A percentile compares a stretch with the other conserved stretches of the same genome.
These are phyloP conservation scores for Athene noctua DNA, from an alignment of 2,113 vertebrate genomes.

Conservation along the genomic window DNA sequence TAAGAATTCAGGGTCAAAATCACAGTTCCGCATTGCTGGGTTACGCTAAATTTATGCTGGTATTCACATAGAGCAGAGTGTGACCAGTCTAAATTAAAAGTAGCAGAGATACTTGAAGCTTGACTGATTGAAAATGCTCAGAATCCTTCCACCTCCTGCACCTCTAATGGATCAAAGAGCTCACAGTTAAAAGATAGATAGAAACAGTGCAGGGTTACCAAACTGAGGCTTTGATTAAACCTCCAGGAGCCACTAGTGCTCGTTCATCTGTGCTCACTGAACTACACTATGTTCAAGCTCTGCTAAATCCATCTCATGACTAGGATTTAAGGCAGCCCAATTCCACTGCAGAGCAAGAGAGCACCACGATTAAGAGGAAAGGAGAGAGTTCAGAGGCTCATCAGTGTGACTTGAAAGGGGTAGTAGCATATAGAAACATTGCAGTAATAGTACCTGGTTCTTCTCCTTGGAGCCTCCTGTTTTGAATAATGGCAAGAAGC, in stretches of 20 bases:
- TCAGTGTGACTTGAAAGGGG: neutral
- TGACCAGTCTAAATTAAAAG: neutral
- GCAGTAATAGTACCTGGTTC: conserved; percentile 78
- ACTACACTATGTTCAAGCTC: neutral
- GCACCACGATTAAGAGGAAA: neutral
- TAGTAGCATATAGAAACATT: neutral
- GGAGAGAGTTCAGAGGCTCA: neutral
- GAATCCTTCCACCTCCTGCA: neutral
- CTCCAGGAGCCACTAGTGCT: neutral
- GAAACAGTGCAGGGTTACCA: neutral
- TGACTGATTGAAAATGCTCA: neutral
- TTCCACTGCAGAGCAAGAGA: neutral
- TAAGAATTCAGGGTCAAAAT: neutral
- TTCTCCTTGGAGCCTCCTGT: conserved; percentile 75
- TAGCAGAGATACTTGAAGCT: neutral
- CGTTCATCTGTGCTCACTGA: neutral
- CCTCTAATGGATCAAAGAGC: neutral
- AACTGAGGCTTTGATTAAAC: neutral
- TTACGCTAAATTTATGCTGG: neutral
- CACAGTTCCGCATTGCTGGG: neutral
- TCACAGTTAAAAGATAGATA: neutral
- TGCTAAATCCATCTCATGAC: neutral
- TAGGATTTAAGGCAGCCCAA: neutral
- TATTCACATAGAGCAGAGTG: neutral
- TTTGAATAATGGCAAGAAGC: conserved; percentile 86